phyloP scores from a whole-genome alignment of 2,888 invertebrate species.

The Apantesis nais region DNA sequence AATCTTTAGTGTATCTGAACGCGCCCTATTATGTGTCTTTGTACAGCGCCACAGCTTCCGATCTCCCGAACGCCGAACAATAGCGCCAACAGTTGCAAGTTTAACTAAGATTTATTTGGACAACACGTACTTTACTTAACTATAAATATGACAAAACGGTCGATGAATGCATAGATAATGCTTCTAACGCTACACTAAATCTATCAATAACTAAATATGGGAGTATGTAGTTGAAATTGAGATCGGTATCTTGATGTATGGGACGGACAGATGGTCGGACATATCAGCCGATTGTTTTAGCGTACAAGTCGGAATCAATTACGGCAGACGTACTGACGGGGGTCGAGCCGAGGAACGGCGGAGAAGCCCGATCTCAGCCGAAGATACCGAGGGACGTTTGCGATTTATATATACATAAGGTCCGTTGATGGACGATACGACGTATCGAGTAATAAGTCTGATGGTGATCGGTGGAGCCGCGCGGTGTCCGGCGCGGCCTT shows the following conservation, averaged over 20 bases:
- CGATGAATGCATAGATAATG: constrained; percentile 40
- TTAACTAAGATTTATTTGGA: constrained; percentile 20
- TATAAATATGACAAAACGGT: constrained; percentile 43
- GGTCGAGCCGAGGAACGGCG: constrained; percentile 41
- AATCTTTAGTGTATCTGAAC: constrained; percentile 41
- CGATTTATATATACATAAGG: constrained; percentile 43
- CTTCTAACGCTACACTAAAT: constrained; percentile 37
- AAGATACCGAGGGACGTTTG: constrained; percentile 19
- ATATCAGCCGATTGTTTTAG: constrained; percentile 50
- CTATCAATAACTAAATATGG: constrained; percentile 38
- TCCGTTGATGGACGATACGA: constrained; percentile 14
- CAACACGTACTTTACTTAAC: constrained; percentile 28
- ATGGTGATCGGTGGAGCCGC: constrained; percentile 1
- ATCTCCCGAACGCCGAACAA: constrained; percentile 28
- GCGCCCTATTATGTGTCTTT: constrained; percentile 31
- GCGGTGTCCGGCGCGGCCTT: not conserved
- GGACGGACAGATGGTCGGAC: constrained; percentile 37
- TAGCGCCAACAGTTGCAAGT: constrained; percentile 23
- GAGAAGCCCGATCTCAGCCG: constrained; percentile 32
- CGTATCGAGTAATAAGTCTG: constrained; percentile 4
- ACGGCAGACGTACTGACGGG: constrained; percentile 38
- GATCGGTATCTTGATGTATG: constrained; percentile 49
- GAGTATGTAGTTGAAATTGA: constrained; percentile 27
- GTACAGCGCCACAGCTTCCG: constrained; percentile 13
- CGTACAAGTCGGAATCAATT: constrained; percentile 52